Conservation (phyloP, 1,140 invertebrate species). For the Ptiloglossa arizonensis region DNA sequence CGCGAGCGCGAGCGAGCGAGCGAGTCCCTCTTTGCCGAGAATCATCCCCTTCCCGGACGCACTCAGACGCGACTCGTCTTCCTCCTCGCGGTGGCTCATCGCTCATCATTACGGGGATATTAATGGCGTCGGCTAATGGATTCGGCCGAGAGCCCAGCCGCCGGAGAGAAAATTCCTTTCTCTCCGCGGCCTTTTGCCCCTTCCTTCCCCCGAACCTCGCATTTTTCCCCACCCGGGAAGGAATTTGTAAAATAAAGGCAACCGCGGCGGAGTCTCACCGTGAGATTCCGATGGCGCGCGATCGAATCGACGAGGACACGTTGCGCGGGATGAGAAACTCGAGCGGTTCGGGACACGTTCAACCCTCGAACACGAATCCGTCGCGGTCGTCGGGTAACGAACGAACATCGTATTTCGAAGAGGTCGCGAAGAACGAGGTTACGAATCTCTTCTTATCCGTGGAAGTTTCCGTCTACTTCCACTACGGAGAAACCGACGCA, state of each 20-base stretch:
- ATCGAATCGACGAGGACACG: background rate
- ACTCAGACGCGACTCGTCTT: constrained; percentile 29
- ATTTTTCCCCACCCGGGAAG: constrained; percentile 23
- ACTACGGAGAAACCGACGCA: constrained; percentile 27
- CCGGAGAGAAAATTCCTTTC: constrained; percentile 58
- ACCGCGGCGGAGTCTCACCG: constrained; percentile 30
- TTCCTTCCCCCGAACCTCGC: constrained; percentile 7
- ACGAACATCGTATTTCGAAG: too few species aligned
- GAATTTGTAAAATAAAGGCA: constrained; percentile 61
- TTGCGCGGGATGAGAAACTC: too few species aligned
- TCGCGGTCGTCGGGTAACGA: too few species aligned
- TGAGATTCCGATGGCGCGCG: background rate
- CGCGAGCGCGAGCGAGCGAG: background rate
- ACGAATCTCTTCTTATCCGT: background rate
- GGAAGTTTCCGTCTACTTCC: background rate
- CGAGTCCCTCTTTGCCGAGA: constrained; percentile 19
- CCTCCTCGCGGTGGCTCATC: constrained; percentile 64
- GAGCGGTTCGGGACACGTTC: background rate
- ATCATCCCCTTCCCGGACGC: background rate
- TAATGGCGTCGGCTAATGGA: constrained; percentile 75
- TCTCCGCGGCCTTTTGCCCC: background rate
- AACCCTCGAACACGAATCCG: too few species aligned
- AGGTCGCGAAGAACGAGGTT: background rate
- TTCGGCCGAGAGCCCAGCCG: constrained; percentile 65
- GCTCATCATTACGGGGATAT: constrained; percentile 75